Base-by-base conservation (phyloP, 1,140 invertebrate species). In the Ceratina australensis region DNA sequence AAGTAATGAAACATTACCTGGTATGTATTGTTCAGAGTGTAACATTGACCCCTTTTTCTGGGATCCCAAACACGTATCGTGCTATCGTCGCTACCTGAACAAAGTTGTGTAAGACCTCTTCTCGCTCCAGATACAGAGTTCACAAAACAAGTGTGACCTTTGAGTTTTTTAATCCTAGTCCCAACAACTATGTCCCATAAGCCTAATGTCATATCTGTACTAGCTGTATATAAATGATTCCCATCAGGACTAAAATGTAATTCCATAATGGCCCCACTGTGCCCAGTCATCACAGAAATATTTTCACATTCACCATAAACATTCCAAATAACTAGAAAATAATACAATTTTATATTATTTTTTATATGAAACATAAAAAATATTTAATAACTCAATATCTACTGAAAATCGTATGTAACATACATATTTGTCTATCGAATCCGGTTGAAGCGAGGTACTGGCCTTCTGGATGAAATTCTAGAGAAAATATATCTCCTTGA, bases 221-320 rank as follows among this genome's bases (percentile, higher is more conserved):
- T 97, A 71, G 97, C 96, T 12, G 97, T 97, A 88, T 97, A 98
- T n/a, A 99, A 92, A 74, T 95, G 94, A 22, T 95, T 95, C 28
- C 98, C 98, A 93, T 99, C 98, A 0, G 97, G 96, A n/a, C 96
- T 98, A 89, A 99, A 99, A 85, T 98, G 96, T 0, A 99, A 91
- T 91, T 99, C 98, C 94, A 98, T 97, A 7, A 99, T 94, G 15
- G 98, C 98, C n/a, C 99, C 99, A 20, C 96, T 97, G 91, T 99
- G 99, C 0, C 98, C 98, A 65, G 95, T 95, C 94, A 99, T 94
- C 12, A 96, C 95, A 82, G 97, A 97, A 80, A 99, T 95, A 92
- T 99, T 99, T 87, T 99, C 98, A 93, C 98, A 99, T 89, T 99
- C 98, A 5, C 97, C 98, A 92, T 98, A 99, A 3, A 98, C 97